Base-by-base conservation (phyloP, 2,888 invertebrate species). In the Syrphus vitripennis region DNA sequence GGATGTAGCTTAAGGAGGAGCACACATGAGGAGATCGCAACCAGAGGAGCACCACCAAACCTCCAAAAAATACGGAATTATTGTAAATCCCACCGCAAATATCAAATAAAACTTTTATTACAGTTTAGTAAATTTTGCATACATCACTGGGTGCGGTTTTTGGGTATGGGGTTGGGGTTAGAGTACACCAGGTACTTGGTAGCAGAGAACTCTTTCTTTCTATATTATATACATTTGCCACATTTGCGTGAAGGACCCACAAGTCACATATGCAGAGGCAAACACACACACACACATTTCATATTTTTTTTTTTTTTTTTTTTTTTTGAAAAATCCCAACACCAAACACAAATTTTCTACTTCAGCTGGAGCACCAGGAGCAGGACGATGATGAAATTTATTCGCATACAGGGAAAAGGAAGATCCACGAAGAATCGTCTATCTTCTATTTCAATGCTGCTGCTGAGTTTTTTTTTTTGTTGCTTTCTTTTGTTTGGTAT, bases 71-170 rank as follows among this genome's bases (percentile, higher is more conserved):
- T 71, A 78, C 63, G 80, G 87, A 81, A 87, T 84, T 84, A 87
- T 84, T 84, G 84, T 81, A 87, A 87, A 87, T 84, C 84, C 81
- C 84, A 78, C 80, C 80, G 87, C 87, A 87, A 87, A 84, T 87
- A 87, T 84, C 87, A 87, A 87, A 87, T 87, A 84, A 87, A 87
- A 87, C 87, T 87, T 87, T 80, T 82, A 87, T 87, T 83, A 84
- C 87, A 83, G 83, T 87, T 87, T 84, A 87, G 87, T 79, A 83
- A 87, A 84, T 86, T 86, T 86, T 86, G 81, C 81, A 82, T 86
- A 86, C 86, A 86, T 86, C 86, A 86, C 86, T 61, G 77, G 69
- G 48, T 70, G 42, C 34, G 29, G 50, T 65, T 65, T 63, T n/a
- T 3, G 6, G 16, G n/a, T 9, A 4, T 14, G 55, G 19, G 21